These are phyloP conservation scores for Xiphophorus maculatus DNA, from an alignment of 2,113 vertebrate genomes.

Conservation along the genomic window DNA sequence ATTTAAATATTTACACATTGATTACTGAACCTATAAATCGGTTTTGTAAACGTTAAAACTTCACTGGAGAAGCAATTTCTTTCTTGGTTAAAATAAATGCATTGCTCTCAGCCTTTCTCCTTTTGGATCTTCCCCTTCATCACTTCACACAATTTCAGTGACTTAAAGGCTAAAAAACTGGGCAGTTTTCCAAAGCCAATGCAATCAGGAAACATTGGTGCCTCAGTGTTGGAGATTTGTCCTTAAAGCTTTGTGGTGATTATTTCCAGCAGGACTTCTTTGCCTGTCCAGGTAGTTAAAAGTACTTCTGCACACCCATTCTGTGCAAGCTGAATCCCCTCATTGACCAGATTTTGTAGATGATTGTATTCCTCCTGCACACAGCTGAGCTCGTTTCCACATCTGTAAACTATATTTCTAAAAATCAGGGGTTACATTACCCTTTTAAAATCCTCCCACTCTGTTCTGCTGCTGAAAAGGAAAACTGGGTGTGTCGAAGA, in stretches of 20 bases:
- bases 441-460: background rate
- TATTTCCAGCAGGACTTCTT: constrained; percentile 7
- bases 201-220: constrained; percentile 21
- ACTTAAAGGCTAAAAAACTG: constrained; percentile 29
- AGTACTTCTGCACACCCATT: background rate
- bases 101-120: background rate
- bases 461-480: background rate
- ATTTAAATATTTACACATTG: background rate
- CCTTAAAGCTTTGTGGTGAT: constrained; percentile 18
- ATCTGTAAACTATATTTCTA: constrained; percentile 10
- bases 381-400: background rate
- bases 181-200: background rate
- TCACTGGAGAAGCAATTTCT: background rate
- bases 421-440: background rate
- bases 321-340: background rate
- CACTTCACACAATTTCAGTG: background rate
- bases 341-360: background rate
- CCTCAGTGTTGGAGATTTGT: background rate
- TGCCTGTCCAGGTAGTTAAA: background rate
- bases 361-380: background rate
- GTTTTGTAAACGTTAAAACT: too few species aligned
- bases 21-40: background rate
- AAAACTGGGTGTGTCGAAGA: constrained; percentile 11
- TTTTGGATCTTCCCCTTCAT: background rate
- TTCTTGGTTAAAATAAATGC: background rate